Evolutionary conservation across 2,113 vertebrate species (phyloP).

Genomic region (Strigops habroptila): DNA sequence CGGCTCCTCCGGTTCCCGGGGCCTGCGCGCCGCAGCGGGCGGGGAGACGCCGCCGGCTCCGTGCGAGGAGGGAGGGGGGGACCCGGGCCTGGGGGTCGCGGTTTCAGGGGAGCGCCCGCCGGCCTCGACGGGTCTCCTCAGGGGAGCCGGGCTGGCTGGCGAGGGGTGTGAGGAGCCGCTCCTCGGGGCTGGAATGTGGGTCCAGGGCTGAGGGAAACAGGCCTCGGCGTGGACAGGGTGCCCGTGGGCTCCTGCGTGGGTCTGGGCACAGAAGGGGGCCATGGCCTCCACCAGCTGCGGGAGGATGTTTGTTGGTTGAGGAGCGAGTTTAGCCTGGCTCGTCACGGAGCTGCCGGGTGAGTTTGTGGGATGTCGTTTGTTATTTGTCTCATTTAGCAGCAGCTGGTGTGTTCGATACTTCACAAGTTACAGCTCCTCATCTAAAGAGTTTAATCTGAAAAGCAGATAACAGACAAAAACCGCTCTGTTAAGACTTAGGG

Average conservation of each 20-base stretch:
- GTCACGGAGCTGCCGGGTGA: neutral
- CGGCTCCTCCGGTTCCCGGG: neutral
- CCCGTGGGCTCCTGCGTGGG: neutral
- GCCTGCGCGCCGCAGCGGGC: neutral
- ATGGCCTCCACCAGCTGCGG: neutral
- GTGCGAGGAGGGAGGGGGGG: no score
- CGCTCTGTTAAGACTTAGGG: neutral
- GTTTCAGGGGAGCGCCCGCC: no score
- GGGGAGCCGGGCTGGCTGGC: neutral
- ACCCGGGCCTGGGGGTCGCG: neutral
- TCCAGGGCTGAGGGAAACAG: neutral
- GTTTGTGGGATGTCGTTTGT: neutral
- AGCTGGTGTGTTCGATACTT: neutral
- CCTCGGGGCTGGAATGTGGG: no score
- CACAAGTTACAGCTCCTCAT: neutral
- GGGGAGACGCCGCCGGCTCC: neutral
- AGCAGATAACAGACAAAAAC: neutral
- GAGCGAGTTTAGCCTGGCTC: neutral
- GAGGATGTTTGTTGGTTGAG: neutral
- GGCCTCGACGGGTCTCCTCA: neutral
- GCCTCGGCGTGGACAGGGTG: neutral
- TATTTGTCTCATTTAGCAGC: neutral
- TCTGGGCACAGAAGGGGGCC: neutral
- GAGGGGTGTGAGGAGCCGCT: neutral
- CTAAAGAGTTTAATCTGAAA: neutral